Percentiles rank a stretch among this genome's conserved stretches.
Evolutionary conservation across 2,797 vertebrate genomes (phyloP).

Genomic region (Peromyscus aztecus): DNA sequence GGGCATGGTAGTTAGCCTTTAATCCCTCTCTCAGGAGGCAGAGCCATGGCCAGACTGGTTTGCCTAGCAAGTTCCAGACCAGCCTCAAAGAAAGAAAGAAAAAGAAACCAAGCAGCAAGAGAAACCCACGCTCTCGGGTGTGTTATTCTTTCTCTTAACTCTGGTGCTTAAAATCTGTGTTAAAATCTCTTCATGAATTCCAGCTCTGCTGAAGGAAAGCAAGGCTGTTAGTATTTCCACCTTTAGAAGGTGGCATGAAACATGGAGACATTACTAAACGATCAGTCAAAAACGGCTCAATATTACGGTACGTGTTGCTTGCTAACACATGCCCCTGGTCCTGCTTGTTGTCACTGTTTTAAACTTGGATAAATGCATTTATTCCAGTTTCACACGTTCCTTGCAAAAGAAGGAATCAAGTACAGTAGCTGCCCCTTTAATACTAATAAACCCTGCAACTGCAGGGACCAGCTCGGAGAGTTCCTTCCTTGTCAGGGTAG

Average conservation of each 20-base stretch:
- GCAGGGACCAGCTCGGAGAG: background rate
- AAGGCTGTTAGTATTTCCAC: conserved; percentile 18
- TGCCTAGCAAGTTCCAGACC: background rate
- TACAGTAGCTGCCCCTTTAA: background rate
- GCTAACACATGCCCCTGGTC: background rate
- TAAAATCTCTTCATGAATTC: background rate
- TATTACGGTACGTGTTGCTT: background rate
- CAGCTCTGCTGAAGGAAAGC: background rate
- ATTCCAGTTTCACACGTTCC: background rate
- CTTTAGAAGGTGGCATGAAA: background rate
- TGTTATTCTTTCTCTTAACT: background rate
- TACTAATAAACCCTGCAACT: background rate
- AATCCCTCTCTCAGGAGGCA: background rate
- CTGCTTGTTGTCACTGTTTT: background rate
- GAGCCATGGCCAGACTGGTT: background rate
- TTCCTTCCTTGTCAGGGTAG: background rate
- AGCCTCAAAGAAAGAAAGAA: background rate
- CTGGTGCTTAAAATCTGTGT: background rate
- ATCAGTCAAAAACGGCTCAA: background rate
- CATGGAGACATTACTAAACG: background rate
- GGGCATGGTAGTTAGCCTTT: background rate
- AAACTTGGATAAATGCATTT: background rate
- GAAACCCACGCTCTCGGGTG: background rate
- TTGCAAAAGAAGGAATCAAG: background rate
- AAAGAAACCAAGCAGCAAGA: background rate